Evolutionary conservation across 1,140 invertebrate genomes (phyloP).

Genomic region (Varroa destructor): DNA sequence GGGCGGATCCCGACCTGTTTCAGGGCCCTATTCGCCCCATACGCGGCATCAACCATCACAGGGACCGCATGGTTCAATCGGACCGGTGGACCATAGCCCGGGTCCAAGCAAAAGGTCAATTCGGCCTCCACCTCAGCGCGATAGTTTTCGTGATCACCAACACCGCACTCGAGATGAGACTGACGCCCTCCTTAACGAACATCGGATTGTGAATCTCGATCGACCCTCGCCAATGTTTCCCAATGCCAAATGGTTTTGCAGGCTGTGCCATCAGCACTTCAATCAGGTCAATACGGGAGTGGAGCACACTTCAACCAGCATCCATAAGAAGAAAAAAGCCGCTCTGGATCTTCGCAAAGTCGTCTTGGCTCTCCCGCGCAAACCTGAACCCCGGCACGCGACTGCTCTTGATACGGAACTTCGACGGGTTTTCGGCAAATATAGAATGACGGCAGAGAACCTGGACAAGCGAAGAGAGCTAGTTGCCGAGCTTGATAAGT

Average conservation of each 20-base stretch:
- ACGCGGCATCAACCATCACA: no score
- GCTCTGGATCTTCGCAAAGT: slow-evolving; percentile 21
- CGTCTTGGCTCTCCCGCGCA: slow-evolving; percentile 1
- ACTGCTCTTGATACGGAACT: slow-evolving; percentile 1
- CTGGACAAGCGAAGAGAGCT: background rate
- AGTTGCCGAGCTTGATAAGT: background rate
- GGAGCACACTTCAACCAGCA: background rate
- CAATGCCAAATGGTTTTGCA: slow-evolving; percentile 24
- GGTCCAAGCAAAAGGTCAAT: no score
- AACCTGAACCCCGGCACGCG: background rate
- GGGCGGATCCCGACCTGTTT: no score
- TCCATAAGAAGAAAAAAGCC: slow-evolving; percentile 5
- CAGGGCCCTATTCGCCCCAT: no score
- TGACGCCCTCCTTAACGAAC: background rate
- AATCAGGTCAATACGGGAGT: background rate
- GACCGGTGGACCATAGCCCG: no score
- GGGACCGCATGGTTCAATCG: no score
- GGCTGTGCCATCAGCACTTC: slow-evolving; percentile 22
- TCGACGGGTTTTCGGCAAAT: background rate
- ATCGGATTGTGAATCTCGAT: background rate
- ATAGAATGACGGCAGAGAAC: slow-evolving; percentile 5
- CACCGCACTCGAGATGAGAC: no score
- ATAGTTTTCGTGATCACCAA: no score
- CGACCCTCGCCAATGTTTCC: slow-evolving; percentile 18
- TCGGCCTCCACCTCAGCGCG: no score